Percentiles rank a stretch among this genome's conserved stretches.
Conservation (phyloP, 2,113 vertebrate genomes). For the Cyprinus carpio region DNA sequence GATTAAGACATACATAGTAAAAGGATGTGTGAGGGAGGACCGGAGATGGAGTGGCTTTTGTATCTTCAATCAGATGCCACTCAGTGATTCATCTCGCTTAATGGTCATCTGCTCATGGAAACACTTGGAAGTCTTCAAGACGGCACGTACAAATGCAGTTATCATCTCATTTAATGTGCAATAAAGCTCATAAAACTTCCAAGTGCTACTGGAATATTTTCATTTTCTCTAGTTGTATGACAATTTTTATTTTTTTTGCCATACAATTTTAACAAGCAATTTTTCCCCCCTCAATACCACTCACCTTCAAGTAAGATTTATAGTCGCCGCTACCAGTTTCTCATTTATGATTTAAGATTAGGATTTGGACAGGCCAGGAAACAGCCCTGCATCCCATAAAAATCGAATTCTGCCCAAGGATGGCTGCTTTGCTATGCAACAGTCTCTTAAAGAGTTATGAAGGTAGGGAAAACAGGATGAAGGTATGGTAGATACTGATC, state of each 20-base stretch:
- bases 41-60: background rate
- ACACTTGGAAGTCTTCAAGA: background rate
- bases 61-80: background rate
- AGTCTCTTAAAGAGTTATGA: slow-evolving; percentile 28
- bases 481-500: slow-evolving; percentile 34
- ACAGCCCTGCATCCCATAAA: slow-evolving; percentile 33
- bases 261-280: slow-evolving; percentile 9
- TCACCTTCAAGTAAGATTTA: slow-evolving; percentile 37
- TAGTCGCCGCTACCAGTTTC: slow-evolving; percentile 11
- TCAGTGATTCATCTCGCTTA: background rate
- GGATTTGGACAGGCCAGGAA: slow-evolving; percentile 24
- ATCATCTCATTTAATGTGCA: background rate
- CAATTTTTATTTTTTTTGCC: too few species aligned
- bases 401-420: slow-evolving; percentile 17
- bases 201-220: background rate
- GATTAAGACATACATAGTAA: slow-evolving; percentile 9
- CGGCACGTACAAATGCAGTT: background rate
- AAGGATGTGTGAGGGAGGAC: background rate
- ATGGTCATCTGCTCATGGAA: slow-evolving; percentile 10
- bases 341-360: slow-evolving; percentile 40
- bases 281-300: background rate
- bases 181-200: background rate
- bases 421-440: slow-evolving; percentile 13
- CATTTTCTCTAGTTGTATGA: background rate
- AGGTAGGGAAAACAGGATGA: slow-evolving; percentile 37